Percentiles rank a stretch among this genome's conserved stretches.
Conservation (phyloP, 1,140 invertebrate genomes). For the Nymphalis io region DNA sequence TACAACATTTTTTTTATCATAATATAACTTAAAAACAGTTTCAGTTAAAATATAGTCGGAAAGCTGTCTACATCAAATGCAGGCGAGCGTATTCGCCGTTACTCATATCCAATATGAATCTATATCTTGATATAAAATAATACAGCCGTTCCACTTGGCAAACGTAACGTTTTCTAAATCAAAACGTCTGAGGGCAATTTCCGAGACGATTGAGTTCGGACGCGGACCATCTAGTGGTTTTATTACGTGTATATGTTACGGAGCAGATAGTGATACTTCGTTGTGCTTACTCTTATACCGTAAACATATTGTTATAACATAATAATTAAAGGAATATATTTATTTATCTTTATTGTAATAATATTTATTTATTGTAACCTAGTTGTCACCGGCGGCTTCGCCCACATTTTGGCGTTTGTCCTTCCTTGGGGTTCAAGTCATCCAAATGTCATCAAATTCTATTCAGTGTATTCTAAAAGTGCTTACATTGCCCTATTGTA, state of each 20-base stretch:
- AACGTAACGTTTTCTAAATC: conserved; percentile 28
- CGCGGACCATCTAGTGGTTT: conserved; percentile 32
- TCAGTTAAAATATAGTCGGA: neutral
- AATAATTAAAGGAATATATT: too few species aligned
- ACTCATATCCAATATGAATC: neutral
- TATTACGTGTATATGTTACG: conserved; percentile 32
- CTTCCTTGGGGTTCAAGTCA: too few species aligned
- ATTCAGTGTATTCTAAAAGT: too few species aligned
- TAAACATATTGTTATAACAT: too few species aligned
- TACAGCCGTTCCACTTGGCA: conserved; percentile 1
- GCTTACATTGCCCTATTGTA: too few species aligned
- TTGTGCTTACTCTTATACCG: neutral
- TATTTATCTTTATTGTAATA: too few species aligned
- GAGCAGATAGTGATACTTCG: neutral
- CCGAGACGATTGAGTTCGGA: conserved; percentile 32
- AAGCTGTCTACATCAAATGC: neutral
- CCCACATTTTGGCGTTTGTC: too few species aligned
- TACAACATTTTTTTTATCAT: too few species aligned
- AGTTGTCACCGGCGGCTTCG: too few species aligned
- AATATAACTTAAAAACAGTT: too few species aligned
- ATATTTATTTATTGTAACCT: too few species aligned
- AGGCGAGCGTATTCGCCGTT: neutral
- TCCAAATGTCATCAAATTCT: too few species aligned
- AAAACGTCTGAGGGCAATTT: conserved; percentile 28
- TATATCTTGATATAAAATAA: neutral